Conservation (phyloP, 2,797 vertebrate species). For the Picus viridis region DNA sequence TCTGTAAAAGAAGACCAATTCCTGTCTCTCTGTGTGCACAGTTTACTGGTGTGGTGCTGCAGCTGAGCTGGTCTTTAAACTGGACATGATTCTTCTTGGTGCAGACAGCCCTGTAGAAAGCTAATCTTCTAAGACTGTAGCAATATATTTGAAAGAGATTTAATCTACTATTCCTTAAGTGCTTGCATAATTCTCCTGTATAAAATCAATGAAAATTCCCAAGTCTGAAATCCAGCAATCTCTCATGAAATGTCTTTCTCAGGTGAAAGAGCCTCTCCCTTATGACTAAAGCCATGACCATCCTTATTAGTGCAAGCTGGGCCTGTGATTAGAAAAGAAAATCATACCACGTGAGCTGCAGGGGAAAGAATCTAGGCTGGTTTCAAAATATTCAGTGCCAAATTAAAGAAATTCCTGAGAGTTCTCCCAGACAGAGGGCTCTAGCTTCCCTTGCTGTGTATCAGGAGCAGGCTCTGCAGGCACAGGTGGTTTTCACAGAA, state of each 20-base stretch:
- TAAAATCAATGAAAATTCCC: not conserved
- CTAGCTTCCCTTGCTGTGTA: not conserved
- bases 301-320: not conserved
- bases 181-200: not conserved
- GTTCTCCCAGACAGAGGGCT: not conserved
- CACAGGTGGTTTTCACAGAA: not conserved
- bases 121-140: not conserved
- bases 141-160: not conserved
- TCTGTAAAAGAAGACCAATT: not conserved
- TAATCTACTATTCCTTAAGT: not conserved
- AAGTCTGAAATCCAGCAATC: not conserved
- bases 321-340: not conserved
- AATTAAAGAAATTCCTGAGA: not conserved
- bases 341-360: not conserved
- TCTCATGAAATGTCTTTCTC: not conserved
- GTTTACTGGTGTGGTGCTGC: not conserved
- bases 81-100: not conserved
- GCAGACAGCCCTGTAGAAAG: not conserved
- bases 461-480: not conserved
- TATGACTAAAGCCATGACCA: not conserved
- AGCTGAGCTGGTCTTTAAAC: not conserved
- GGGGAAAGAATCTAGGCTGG: not conserved
- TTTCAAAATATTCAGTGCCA: not conserved
- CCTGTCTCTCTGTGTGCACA: not conserved
- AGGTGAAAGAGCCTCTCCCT: not conserved